Conservation (phyloP, 2,888 invertebrate genomes). For the Machimus atricapillus region DNA sequence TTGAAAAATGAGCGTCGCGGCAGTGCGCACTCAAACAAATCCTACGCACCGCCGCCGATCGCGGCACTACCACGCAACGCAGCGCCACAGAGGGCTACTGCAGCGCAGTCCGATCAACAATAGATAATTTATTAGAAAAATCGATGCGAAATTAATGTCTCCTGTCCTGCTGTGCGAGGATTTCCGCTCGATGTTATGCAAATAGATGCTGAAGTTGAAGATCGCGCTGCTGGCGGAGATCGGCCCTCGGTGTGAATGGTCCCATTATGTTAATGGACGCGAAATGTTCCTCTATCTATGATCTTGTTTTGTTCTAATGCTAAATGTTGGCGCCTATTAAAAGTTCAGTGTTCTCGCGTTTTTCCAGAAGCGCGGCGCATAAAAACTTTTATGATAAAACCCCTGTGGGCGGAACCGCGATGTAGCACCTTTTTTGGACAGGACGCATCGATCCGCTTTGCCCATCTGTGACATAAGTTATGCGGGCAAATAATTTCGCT, state of each 20-base stretch:
- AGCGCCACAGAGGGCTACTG: neutral
- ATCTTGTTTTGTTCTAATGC: neutral
- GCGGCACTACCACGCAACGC: neutral
- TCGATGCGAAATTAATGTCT: neutral
- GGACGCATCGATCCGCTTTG: neutral
- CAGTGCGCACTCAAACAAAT: neutral
- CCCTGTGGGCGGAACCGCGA: neutral
- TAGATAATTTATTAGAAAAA: slow-evolving; percentile 7
- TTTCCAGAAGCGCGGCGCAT: neutral
- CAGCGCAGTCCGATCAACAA: neutral
- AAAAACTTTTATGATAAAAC: neutral
- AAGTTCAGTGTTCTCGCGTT: slow-evolving; percentile 14
- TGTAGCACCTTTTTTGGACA: neutral
- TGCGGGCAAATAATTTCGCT: neutral
- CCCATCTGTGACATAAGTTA: slow-evolving; percentile 16
- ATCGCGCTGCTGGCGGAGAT: neutral
- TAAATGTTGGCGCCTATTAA: neutral
- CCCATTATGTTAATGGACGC: slow-evolving; percentile 1
- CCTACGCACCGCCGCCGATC: neutral
- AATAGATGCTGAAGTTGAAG: neutral
- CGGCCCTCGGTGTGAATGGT: slow-evolving; percentile 1
- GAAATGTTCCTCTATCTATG: neutral
- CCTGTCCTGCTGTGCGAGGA: neutral
- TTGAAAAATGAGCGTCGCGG: neutral
- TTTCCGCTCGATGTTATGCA: slow-evolving; percentile 20